phyloP scores from a whole-genome alignment of 2,113 vertebrate genomes.

The zebrafish (Danio rerio) region DNA sequence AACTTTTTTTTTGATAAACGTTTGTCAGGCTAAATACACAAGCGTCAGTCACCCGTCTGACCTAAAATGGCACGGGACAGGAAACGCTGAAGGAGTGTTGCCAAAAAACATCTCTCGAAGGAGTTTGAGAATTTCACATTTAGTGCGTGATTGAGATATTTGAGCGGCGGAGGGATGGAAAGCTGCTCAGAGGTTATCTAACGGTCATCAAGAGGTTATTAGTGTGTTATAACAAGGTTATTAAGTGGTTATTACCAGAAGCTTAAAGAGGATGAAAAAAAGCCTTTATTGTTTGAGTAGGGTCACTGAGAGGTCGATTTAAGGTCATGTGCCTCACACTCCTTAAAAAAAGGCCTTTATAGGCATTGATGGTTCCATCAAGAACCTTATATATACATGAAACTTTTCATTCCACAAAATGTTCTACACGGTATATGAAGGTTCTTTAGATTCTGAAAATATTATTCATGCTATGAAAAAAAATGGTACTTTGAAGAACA shows the following conservation, averaged over 20 bases:
- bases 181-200: not conserved
- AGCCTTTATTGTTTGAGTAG: not conserved
- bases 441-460: no score
- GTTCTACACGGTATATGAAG: no score
- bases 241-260: not conserved
- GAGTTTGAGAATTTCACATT: not conserved
- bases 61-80: slow-evolving; percentile 2
- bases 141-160: not conserved
- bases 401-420: no score
- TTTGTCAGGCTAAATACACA: slow-evolving; percentile 47
- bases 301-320: slow-evolving; percentile 7
- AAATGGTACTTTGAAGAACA: no score
- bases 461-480: no score
- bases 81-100: not conserved
- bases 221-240: not conserved
- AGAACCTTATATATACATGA: no score
- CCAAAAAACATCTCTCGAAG: slow-evolving; percentile 11
- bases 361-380: no score
- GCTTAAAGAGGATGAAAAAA: slow-evolving; percentile 15
- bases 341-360: not conserved
- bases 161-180: not conserved
- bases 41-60: slow-evolving; percentile 26
- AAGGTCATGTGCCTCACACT: not conserved
- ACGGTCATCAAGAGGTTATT: slow-evolving; percentile 8
- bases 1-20: slow-evolving; percentile 25